Evolutionary conservation across 2,113 vertebrate genomes (phyloP).

Genomic region (Physeter macrocephalus): DNA sequence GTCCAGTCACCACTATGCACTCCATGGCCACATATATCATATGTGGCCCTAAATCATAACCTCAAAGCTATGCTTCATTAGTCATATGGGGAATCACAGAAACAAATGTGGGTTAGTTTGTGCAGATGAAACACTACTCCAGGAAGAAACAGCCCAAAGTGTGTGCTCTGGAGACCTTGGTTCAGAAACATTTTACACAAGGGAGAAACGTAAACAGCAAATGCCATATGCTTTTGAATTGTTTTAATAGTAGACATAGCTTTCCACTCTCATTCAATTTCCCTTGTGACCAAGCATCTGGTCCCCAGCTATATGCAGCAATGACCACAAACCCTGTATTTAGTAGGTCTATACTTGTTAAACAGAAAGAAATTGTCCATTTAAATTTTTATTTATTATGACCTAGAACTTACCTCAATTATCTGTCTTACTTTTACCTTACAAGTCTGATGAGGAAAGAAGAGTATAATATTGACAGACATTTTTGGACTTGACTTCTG

Average conservation of each 20-base stretch:
- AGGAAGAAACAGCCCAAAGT: slow-evolving; percentile 65
- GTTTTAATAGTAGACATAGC: background rate
- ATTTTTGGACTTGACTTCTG: background rate
- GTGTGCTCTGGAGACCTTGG: slow-evolving; percentile 14
- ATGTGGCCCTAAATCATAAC: slow-evolving; percentile 57
- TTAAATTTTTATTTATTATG: background rate
- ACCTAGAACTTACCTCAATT: background rate
- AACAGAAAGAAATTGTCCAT: background rate
- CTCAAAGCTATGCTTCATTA: slow-evolving; percentile 48
- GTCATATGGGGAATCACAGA: slow-evolving; percentile 66
- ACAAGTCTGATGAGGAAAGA: background rate
- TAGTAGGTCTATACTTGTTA: background rate
- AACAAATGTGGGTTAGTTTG: slow-evolving; percentile 55
- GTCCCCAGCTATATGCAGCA: background rate
- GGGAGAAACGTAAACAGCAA: slow-evolving; percentile 47
- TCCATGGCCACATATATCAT: background rate
- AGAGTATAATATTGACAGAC: background rate
- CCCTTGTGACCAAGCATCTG: slow-evolving; percentile 38
- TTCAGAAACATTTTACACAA: slow-evolving; percentile 52
- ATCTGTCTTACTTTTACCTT: background rate
- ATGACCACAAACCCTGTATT: slow-evolving; percentile 27
- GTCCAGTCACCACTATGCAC: background rate
- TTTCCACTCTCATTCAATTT: background rate
- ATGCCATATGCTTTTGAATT: background rate
- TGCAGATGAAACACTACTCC: slow-evolving; percentile 40